These are phyloP conservation scores for Anastatus disparis DNA, from an alignment of 1,140 invertebrate species.

Conservation along the genomic window DNA sequence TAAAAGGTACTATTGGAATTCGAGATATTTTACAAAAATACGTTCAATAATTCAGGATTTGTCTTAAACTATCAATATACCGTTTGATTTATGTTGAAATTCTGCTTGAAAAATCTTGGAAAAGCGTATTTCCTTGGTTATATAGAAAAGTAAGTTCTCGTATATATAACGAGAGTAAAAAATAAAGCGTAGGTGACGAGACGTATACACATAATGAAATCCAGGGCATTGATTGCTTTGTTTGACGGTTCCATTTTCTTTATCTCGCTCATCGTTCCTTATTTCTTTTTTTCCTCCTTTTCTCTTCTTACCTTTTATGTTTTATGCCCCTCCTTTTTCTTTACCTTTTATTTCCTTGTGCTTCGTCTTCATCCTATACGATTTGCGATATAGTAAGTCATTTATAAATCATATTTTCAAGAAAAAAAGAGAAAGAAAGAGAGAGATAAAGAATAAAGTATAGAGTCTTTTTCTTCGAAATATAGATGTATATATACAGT, in stretches of 20 bases:
- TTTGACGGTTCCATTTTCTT: conserved; percentile 37
- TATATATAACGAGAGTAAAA: too few relatives aligned
- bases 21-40: too few relatives aligned
- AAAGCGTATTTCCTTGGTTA: too few relatives aligned
- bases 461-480: background rate
- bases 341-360: conserved; percentile 39
- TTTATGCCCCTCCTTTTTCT: too few relatives aligned
- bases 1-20: too few relatives aligned
- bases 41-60: too few relatives aligned
- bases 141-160: background rate
- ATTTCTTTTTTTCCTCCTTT: conserved; percentile 44
- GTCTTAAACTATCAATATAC: too few relatives aligned
- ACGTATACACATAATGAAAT: background rate
- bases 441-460: too few relatives aligned
- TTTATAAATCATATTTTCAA: conserved; percentile 30
- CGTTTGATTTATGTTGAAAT: too few relatives aligned
- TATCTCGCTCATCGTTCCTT: conserved; percentile 32
- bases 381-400: conserved; percentile 15
- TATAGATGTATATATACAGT: background rate
- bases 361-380: background rate
- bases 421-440: background rate
- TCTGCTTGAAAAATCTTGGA: too few relatives aligned
- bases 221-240: conserved; percentile 1
- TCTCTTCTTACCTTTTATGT: background rate
- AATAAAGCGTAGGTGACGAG: too few relatives aligned